Evolutionary conservation across 1,140 invertebrate species (phyloP), one percentile per base, ranked within the genome.

Genomic region (Eurosta solidaginis): DNA sequence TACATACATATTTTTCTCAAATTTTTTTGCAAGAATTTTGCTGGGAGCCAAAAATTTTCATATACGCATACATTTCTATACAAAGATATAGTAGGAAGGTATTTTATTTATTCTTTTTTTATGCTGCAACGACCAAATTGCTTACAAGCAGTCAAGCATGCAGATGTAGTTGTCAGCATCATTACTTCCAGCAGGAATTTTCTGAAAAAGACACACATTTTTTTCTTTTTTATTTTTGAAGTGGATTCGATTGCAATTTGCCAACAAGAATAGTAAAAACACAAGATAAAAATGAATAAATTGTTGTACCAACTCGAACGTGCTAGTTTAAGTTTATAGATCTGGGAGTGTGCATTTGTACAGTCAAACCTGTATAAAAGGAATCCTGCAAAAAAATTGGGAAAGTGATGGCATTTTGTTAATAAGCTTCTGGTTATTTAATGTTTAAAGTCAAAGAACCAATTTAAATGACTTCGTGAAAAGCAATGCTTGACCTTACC

Each of bases 101-200:
- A n/a, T n/a, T n/a, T n/a, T n/a, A n/a, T n/a, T n/a, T n/a, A n/a
- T n/a, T n/a, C n/a, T n/a, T n/a, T n/a, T n/a, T n/a, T n/a, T n/a
- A n/a, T n/a, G n/a, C n/a, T n/a, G n/a, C n/a, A n/a, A n/a, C n/a
- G n/a, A n/a, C n/a, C n/a, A 52, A 22, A 52, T 22, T 52, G n/a
- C n/a, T 10, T 52, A 33, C 0, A 22, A 0, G n/a, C n/a, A 2
- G n/a, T 40, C 29, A 22, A 68, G 59, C 59, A 42, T 68, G 59
- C 20, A 42, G 40, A 17, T 17, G 33, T 68, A 17, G 22, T 33
- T 42, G 33, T 22, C 59, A 68, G n/a, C 33, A 7, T 42, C 59
- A 68, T 68, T 68, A 40, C 59, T 3, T 40, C n/a, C 12, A 40
- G 33, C 59, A 68, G 59, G 59, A 68, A 68, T 40, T 68, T 42